phyloP scores from a whole-genome alignment of 2,113 vertebrate genomes.

The Rutilus rutilus region DNA sequence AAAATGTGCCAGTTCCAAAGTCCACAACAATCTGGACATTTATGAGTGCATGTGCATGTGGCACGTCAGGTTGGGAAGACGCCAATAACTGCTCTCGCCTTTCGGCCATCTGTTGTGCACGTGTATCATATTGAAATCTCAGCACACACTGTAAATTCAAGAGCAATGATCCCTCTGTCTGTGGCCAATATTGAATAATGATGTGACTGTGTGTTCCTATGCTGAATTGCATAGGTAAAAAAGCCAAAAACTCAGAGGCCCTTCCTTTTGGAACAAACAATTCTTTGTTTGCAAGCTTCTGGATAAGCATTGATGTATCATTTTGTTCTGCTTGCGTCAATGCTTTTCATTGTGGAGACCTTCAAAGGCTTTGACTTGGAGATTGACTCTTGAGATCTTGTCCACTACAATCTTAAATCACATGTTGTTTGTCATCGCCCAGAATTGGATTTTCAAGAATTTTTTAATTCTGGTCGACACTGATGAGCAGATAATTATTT shows the following conservation, averaged over 20 bases:
- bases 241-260: constrained; percentile 20
- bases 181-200: constrained; percentile 37
- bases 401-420: background rate
- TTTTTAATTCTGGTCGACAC: background rate
- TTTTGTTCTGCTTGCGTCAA: background rate
- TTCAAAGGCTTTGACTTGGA: constrained; percentile 5
- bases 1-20: constrained; percentile 5
- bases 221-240: constrained; percentile 13
- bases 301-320: background rate
- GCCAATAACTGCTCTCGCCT: constrained; percentile 4
- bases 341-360: background rate
- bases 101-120: constrained; percentile 45
- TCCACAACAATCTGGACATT: background rate
- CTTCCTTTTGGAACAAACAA: constrained; percentile 30
- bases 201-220: constrained; percentile 30
- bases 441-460: background rate
- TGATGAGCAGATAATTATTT: background rate
- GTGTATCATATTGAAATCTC: constrained; percentile 35
- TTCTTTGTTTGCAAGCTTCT: constrained; percentile 20
- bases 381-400: background rate
- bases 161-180: background rate
- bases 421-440: background rate
- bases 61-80: background rate
- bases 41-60: background rate
- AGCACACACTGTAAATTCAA: constrained; percentile 30